Conservation (phyloP, 1,140 invertebrate genomes). For the Megalopta genalis region DNA sequence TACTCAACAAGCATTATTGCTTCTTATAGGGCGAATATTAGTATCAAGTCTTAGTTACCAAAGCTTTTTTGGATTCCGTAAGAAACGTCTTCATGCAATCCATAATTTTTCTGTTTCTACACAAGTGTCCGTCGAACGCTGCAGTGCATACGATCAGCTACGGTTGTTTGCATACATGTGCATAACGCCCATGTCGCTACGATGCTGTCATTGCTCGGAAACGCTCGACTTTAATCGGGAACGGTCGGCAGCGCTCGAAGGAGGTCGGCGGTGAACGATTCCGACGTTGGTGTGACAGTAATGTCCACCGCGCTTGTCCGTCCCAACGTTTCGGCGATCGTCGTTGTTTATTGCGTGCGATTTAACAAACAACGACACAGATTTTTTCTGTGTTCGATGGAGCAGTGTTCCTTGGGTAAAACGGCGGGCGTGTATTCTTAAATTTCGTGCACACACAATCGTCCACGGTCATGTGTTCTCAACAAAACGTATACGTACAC, state of each 20-base stretch:
- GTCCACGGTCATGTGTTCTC: background rate
- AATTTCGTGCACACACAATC: background rate
- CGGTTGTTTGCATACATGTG: too few relatives aligned
- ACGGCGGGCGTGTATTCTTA: background rate
- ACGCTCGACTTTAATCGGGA: background rate
- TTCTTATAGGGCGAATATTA: too few relatives aligned
- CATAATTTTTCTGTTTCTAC: constrained; percentile 48
- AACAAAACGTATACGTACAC: background rate
- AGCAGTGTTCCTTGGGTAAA: background rate
- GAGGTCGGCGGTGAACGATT: background rate
- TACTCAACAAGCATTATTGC: too few relatives aligned
- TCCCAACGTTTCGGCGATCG: background rate
- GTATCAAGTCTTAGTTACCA: constrained; percentile 55
- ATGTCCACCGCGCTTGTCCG: background rate
- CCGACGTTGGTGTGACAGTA: constrained; percentile 10
- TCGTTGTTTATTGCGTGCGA: background rate
- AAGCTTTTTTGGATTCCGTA: constrained; percentile 52
- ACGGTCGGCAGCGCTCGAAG: constrained; percentile 2
- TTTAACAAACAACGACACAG: background rate
- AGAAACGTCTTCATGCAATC: constrained; percentile 72
- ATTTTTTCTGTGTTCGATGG: background rate
- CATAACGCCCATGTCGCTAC: too few relatives aligned
- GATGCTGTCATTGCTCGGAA: too few relatives aligned
- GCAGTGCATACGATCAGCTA: too few relatives aligned
- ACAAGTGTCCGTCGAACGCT: too few relatives aligned